These are phyloP conservation scores for Enteromius thamalakanensis DNA, from an alignment of 2,797 vertebrate species.

Conservation along the genomic window DNA sequence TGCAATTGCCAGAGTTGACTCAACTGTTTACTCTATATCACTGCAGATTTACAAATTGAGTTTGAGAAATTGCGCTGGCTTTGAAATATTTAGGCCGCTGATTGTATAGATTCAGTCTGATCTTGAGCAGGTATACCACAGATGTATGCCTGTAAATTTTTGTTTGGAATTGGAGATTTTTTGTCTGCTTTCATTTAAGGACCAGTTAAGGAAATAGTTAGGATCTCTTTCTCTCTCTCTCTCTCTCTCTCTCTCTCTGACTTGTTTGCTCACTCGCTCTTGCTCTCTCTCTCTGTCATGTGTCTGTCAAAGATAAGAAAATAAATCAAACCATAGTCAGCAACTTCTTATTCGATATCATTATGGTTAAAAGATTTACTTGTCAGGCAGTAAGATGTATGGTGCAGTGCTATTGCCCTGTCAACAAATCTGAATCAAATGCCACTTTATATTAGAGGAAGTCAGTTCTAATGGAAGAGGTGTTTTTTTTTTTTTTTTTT, in stretches of 20 bases:
- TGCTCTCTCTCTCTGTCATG: slow-evolving; percentile 33
- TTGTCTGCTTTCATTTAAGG: slow-evolving; percentile 58
- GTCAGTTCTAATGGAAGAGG: neutral
- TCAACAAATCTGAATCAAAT: slow-evolving; percentile 64
- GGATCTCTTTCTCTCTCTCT: slow-evolving; percentile 22
- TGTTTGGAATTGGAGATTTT: slow-evolving; percentile 59
- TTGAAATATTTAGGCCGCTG: slow-evolving; percentile 60
- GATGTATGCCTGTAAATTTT: slow-evolving; percentile 48
- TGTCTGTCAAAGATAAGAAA: slow-evolving; percentile 51
- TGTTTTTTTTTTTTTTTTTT: neutral
- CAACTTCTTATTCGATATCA: neutral
- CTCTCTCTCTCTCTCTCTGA: slow-evolving; percentile 32
- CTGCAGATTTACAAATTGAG: slow-evolving; percentile 59
- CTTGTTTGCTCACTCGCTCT: slow-evolving; percentile 9
- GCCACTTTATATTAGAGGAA: slow-evolving; percentile 60
- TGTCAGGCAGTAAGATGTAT: slow-evolving; percentile 67
- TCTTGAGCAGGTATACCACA: slow-evolving; percentile 60
- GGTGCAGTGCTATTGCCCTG: slow-evolving; percentile 69
- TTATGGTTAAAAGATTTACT: slow-evolving; percentile 36
- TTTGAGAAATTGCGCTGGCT: slow-evolving; percentile 56
- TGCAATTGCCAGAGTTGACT: slow-evolving; percentile 52
- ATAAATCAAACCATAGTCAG: slow-evolving; percentile 8
- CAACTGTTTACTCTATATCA: slow-evolving; percentile 62
- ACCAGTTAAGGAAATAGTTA: slow-evolving; percentile 51
- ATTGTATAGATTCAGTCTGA: slow-evolving; percentile 62